Evolutionary conservation across 2,888 invertebrate species (phyloP).

Genomic region (Coecobrya sp.): DNA sequence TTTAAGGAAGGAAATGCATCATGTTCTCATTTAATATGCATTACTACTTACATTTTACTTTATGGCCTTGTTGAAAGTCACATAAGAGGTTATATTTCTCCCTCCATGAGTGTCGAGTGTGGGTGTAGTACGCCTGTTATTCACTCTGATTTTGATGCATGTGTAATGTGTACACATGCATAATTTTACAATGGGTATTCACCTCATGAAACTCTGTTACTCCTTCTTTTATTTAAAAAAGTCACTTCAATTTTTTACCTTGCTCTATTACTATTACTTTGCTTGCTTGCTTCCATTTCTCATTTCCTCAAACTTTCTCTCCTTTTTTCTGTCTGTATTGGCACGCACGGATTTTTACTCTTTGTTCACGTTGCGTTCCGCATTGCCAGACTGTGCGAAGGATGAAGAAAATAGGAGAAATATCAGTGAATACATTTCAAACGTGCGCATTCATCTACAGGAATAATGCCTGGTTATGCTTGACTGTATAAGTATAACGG

Average conservation of each 20-base stretch:
- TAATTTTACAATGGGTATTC: conserved; percentile 80
- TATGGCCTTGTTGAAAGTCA: conserved; percentile 34
- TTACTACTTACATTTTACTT: conserved; percentile 62
- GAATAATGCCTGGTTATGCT: background rate
- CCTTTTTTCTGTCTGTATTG: conserved; percentile 44
- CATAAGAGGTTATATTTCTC: conserved; percentile 28
- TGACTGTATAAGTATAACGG: background rate
- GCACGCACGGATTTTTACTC: conserved; percentile 56
- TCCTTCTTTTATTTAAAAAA: background rate
- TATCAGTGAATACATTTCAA: conserved; percentile 24
- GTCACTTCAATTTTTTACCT: conserved; percentile 47
- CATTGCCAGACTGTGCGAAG: background rate
- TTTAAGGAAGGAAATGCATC: conserved; percentile 62
- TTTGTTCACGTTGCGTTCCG: background rate
- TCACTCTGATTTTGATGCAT: conserved; percentile 53
- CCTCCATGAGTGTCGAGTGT: conserved; percentile 14
- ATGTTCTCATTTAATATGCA: conserved; percentile 75
- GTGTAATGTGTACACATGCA: conserved; percentile 71
- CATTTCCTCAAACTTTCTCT: conserved; percentile 52
- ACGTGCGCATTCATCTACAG: background rate
- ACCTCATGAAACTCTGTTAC: conserved; percentile 58
- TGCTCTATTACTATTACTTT: conserved; percentile 50
- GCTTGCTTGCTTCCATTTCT: conserved; percentile 36
- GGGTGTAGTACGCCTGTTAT: background rate
- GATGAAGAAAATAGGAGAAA: background rate